Conservation (phyloP, 2,113 vertebrate genomes). For the Scolopax mira region DNA sequence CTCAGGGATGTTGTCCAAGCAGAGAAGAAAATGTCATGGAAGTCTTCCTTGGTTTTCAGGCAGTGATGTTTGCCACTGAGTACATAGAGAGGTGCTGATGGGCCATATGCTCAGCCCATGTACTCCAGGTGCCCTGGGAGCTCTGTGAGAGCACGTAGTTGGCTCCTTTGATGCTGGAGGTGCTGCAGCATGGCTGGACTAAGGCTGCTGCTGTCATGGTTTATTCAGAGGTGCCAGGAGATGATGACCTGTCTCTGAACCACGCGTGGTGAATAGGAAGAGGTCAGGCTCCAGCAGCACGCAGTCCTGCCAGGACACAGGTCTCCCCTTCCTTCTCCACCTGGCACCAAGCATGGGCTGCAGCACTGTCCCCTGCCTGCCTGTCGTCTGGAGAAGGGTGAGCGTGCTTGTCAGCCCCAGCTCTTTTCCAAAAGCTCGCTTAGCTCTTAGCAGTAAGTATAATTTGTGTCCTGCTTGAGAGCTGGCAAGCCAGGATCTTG, state of each 20-base stretch:
- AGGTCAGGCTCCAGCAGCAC: rapidly evolving
- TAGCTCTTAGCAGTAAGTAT: neutral
- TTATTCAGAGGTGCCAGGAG: neutral
- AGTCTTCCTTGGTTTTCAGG: neutral
- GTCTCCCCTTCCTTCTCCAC: neutral
- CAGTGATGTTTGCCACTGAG: neutral
- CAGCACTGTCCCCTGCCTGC: neutral
- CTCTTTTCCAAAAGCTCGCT: neutral
- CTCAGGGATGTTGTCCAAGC: rapidly evolving
- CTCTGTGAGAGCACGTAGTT: neutral
- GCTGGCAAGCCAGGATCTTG: neutral
- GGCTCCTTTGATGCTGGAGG: neutral
- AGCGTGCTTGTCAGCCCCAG: neutral
- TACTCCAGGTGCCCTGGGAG: neutral
- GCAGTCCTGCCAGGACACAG: neutral
- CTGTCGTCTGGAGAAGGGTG: rapidly evolving
- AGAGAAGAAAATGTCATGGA: neutral
- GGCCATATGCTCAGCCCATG: neutral
- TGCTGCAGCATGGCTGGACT: neutral
- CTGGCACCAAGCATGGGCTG: rapidly evolving
- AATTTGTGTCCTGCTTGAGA: neutral
- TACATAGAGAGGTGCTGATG: neutral
- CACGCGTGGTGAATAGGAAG: rapidly evolving
- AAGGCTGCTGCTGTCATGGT: neutral
- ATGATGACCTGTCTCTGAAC: neutral